Evolutionary conservation across 2,113 vertebrate species (phyloP), one percentile per base, ranked within the genome.

Genomic region (Rhinopomastus cyanomelas): DNA sequence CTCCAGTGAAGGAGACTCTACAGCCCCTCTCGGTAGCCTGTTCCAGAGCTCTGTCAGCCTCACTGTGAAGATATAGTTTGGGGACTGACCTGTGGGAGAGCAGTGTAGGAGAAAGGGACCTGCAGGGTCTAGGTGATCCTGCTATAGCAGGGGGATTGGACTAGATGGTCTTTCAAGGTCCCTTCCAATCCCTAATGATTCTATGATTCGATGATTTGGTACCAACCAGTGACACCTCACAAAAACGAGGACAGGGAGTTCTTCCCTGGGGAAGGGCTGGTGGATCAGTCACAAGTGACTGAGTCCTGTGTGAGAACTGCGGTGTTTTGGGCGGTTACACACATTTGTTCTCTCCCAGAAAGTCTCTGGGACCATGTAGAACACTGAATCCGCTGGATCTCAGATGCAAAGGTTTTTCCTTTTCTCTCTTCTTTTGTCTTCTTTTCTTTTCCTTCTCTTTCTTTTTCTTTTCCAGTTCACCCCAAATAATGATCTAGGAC

Each of bases 401-500:
- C 23, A 25, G 37, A 64, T 34, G 19, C 9, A 66, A 57, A 25
- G 36, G 30, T 68, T 81, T 19, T 16, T 30, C 32, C 56, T 87
- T 77, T 78, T 81, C 67, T 85, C 44, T 48, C 30, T 22, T 57
- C 20, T 83, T 93, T 79, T 92, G 65, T 84, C 66, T 78, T 75
- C 90, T 81, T 93, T 93, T 82, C 85, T 84, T 87, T 81, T 67
- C 37, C 23, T 6, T 65, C 15, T 48, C 65, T 73, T 90, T 89
- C 66, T 85, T 51, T 95, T 74, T 74, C 77, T 32, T 74, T 86
- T 75, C 59, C 81, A 88, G 92, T 94, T 94, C 87, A 95, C 68
- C 86, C 90, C 76, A 92, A 95, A 90, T 73, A 94, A 72, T 92
- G 95, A 96, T 90, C 89, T 96, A 97, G 96, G 96, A 92, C 96